Base-by-base conservation (phyloP, 2,888 invertebrate genomes). In the Limnephilus marmoratus region DNA sequence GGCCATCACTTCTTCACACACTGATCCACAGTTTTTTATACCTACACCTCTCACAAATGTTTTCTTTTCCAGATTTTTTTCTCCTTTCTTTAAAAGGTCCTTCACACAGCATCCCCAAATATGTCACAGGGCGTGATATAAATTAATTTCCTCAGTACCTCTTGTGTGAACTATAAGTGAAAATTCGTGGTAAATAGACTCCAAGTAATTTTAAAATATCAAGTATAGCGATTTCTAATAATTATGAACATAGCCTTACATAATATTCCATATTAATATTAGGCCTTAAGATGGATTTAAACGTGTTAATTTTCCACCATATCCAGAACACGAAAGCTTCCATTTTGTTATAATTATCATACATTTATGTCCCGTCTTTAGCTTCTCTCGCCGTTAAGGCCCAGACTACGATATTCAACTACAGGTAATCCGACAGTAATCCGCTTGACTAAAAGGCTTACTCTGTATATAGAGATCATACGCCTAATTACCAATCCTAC, bases 371-470 rank as follows among this genome's bases (percentile, higher is more conserved):
- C 15, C 18, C 29, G 18, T 82, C 82, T 18, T 82, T 82, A 82
- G 82, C 45, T 90, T 49, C 45, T 90, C 31, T 85, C 37, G 29
- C 81, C 80, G 11, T 82, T 91, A 85, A 91, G 83, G 82, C 53
- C 13, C 81, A 45, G 81, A 81, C 45, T 81, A 92, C 90, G 86
- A 88, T 91, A 91, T 91, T 90, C 92, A 90, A 37, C 91, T 91
- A 68, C 85, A 90, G 45, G 90, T 93, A 93, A 93, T 92, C 92
- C 88, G 87, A 86, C 91, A 86, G 90, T 92, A 93, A 93, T 93
- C 93, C 89, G 83, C 92, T 93, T 92, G 92, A 91, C 93, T 90
- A 92, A 92, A 92, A 90, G 90, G 93, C 93, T 93, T 93, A 93
- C 91, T 90, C 91, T 68, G 92, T 90, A 90, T 90, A 87, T 93